Evolutionary conservation across 2,888 invertebrate genomes (phyloP).

Genomic region (Lasioglossum marginatum): DNA sequence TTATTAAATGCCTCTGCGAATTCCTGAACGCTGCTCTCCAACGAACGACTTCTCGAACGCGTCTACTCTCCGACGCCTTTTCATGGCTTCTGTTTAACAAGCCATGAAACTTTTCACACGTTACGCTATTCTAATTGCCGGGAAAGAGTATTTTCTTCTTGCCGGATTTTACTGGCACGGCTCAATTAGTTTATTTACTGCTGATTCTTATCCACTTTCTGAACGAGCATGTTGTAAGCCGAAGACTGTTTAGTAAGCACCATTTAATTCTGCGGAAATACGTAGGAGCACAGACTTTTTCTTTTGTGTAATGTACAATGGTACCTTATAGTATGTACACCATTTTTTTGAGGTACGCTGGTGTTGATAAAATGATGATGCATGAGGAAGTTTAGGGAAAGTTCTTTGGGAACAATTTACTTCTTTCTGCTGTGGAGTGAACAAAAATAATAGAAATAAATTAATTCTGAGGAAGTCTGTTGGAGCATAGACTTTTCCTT

Average conservation of each 20-base stretch:
- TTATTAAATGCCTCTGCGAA: conserved; percentile 49
- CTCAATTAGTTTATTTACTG: neutral
- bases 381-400: too few relatives aligned
- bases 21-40: neutral
- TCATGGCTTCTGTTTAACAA: neutral
- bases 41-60: neutral
- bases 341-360: too few relatives aligned
- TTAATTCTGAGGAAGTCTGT: neutral
- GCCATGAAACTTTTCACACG: neutral
- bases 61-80: neutral
- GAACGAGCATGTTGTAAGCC: neutral
- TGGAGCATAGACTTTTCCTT: neutral
- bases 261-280: neutral
- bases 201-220: neutral
- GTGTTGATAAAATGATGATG: too few relatives aligned
- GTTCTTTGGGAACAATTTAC: too few relatives aligned
- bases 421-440: too few relatives aligned
- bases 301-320: neutral
- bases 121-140: neutral
- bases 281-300: neutral
- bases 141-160: neutral
- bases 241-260: neutral
- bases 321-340: too few relatives aligned
- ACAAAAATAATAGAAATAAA: neutral
- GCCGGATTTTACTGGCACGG: neutral